phyloP scores from a whole-genome alignment of 2,797 vertebrate species.

The Pseudochirops cupreus region DNA sequence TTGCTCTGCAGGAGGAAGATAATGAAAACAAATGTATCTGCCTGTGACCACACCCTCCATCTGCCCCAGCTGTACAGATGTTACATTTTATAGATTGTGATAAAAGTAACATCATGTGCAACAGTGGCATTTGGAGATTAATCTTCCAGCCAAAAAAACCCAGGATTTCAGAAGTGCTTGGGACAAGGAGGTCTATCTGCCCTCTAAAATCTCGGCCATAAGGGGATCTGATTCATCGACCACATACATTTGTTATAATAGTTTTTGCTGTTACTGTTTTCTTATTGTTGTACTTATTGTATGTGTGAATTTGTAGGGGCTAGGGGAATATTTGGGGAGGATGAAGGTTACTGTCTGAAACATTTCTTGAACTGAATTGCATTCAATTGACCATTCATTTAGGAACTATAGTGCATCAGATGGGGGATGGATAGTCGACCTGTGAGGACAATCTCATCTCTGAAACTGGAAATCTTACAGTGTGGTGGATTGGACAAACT shows the following conservation, averaged over 20 bases:
- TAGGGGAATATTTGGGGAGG: not conserved
- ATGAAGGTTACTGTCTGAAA: not conserved
- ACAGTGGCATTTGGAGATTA: not conserved
- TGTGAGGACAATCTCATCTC: not conserved
- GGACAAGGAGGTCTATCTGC: not conserved
- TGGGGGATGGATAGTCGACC: not conserved
- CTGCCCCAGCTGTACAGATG: conserved; percentile 1
- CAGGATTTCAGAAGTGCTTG: not conserved
- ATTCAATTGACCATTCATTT: not conserved
- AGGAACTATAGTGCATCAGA: not conserved
- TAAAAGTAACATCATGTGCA: not conserved
- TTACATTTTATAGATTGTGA: not conserved
- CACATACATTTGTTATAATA: not conserved
- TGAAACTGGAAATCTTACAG: not conserved
- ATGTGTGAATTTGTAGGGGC: not conserved
- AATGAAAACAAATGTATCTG: not conserved
- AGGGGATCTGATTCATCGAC: not conserved
- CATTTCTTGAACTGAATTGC: not conserved
- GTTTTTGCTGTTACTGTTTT: not conserved
- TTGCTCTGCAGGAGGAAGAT: not conserved
- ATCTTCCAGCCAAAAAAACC: not conserved
- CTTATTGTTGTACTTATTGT: not conserved
- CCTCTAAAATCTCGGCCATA: not conserved
- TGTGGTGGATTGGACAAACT: not conserved
- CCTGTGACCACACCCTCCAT: not conserved